These are phyloP conservation scores for Callimorpha dominula DNA, from an alignment of 2,888 invertebrate species.

Conservation along the genomic window DNA sequence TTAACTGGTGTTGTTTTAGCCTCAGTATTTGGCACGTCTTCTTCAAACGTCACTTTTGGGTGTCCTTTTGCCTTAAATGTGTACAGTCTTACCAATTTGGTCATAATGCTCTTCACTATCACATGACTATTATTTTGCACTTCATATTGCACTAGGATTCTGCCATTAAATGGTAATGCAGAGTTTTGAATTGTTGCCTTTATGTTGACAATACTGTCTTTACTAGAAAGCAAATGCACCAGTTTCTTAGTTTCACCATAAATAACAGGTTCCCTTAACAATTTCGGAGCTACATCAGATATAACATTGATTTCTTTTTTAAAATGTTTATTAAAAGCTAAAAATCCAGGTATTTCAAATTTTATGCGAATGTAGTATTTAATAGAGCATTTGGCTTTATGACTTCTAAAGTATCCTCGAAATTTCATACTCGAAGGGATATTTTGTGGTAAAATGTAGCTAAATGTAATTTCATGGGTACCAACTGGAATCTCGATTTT, in stretches of 20 bases:
- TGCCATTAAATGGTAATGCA: conserved; percentile 50
- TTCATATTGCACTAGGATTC: conserved; percentile 54
- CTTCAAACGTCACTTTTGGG: conserved; percentile 22
- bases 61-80: conserved; percentile 41
- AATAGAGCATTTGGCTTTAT: conserved; percentile 48
- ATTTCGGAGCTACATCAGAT: conserved; percentile 50
- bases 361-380: conserved; percentile 60
- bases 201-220: conserved; percentile 52
- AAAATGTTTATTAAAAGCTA: conserved; percentile 53
- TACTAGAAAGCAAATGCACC: conserved; percentile 50
- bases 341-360: conserved; percentile 58
- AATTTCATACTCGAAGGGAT: conserved; percentile 50
- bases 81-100: conserved; percentile 49
- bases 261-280: conserved; percentile 51
- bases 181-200: conserved; percentile 54
- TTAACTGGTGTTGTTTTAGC: conserved; percentile 44
- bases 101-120: conserved; percentile 49
- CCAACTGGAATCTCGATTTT: conserved; percentile 25
- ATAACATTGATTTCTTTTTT: conserved; percentile 56
- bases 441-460: conserved; percentile 50
- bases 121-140: conserved; percentile 54
- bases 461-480: conserved; percentile 52
- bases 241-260: conserved; percentile 56
- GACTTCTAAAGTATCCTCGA: conserved; percentile 18
- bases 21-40: conserved; percentile 40